Evolutionary conservation across 2,888 invertebrate species (phyloP).

Genomic region (Leptinotarsa haldemani): DNA sequence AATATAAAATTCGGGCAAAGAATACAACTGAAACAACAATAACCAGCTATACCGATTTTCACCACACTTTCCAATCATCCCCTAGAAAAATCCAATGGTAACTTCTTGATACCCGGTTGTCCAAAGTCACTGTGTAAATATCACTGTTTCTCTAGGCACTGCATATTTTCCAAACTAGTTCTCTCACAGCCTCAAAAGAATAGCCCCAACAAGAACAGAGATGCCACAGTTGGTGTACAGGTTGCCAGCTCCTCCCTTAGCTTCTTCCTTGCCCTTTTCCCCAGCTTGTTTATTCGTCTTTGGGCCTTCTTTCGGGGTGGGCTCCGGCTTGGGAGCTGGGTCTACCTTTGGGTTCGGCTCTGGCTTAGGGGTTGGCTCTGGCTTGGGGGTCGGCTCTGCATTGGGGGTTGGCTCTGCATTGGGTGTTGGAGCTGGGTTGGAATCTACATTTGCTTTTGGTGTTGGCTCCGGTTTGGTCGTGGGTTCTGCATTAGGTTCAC

Average conservation of each 20-base stretch:
- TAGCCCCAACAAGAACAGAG: background rate
- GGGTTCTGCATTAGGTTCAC: background rate
- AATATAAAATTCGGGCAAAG: too few relatives aligned
- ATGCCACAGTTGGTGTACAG: background rate
- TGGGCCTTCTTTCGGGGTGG: background rate
- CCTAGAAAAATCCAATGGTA: conserved; percentile 2
- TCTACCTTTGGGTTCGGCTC: background rate
- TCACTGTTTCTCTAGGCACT: background rate
- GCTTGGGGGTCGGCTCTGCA: background rate
- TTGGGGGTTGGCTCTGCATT: too few relatives aligned
- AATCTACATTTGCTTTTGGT: background rate
- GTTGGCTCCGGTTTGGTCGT: background rate
- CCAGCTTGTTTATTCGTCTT: background rate
- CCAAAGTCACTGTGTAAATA: background rate
- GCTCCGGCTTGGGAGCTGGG: background rate
- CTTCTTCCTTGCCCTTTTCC: background rate
- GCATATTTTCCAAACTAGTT: background rate
- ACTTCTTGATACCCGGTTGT: background rate
- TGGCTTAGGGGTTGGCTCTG: background rate
- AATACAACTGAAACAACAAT: too few relatives aligned
- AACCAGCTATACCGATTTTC: background rate
- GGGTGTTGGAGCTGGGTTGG: too few relatives aligned
- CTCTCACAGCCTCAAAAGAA: conserved; percentile 3
- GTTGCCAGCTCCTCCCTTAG: background rate
- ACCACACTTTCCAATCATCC: background rate